Percentiles rank a stretch among this genome's conserved stretches.
Evolutionary conservation across 2,888 invertebrate species (phyloP).

Genomic region (Oligia latruncula): DNA sequence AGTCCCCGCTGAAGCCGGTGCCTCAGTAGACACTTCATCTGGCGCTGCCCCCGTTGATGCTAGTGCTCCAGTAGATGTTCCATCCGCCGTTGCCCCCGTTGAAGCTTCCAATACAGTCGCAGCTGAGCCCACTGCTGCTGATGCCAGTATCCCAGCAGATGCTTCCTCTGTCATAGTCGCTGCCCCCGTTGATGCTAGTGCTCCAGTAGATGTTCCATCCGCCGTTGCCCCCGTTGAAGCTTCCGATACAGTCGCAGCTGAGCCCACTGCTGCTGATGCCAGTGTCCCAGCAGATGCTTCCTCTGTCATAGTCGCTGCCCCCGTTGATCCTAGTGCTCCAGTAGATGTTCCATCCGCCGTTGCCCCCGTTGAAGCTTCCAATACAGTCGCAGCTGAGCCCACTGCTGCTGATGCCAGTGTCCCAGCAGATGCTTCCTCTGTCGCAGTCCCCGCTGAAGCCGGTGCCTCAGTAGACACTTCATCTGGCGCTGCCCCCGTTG

Average conservation of each 20-base stretch:
- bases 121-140: not conserved
- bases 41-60: fast-evolving
- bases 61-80: not conserved
- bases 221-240: fast-evolving
- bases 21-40: fast-evolving
- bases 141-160: not conserved
- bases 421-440: not conserved
- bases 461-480: not conserved
- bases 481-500: fast-evolving
- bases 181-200: not conserved
- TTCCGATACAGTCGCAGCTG: not conserved
- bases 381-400: not conserved
- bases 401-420: not conserved
- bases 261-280: not conserved
- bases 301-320: not conserved
- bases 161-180: not conserved
- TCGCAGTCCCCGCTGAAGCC: not conserved
- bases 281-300: not conserved
- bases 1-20: not conserved
- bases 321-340: fast-evolving
- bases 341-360: fast-evolving
- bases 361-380: not conserved
- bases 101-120: not conserved
- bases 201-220: fast-evolving
- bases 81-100: fast-evolving